Base-by-base conservation (phyloP, 2,888 invertebrate genomes). In the Drosophila crucigera region DNA sequence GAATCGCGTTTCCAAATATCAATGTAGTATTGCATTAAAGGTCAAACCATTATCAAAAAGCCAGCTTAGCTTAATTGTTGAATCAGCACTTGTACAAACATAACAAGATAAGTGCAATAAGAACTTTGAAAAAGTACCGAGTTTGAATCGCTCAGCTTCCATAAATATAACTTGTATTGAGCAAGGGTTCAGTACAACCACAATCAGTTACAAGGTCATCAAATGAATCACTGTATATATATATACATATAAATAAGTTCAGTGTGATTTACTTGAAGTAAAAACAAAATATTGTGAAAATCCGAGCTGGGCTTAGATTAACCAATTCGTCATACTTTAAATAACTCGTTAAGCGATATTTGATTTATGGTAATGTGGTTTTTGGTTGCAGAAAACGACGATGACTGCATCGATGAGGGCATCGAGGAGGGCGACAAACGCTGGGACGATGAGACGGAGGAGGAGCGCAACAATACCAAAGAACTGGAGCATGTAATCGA, bases 381-480 rank as follows among this genome's bases (percentile, higher is more conserved):
- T 31, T 60, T 64, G 19, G 19, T 91, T 91, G 16, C 94, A 91
- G 96, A 96, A 93, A 96, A 95, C 16, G 96, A 98, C 90, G 97
- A 98, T 93, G 98, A 98, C 94, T 98, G 97, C 75, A 98, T 98
- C 91, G 98, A 98, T 94, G 94, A 97, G 83, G 98, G 98, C 94
- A 97, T 97, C 3, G 96, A 96, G 70, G 96, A 96, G 88, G 95
- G 95, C 83, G 96, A 95, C 83, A 93, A 93, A 74, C 92, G 92
- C 80, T 92, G 92, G 92, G 95, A 95, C 82, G 95, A 95, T 77
- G 93, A 93, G 68, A 95, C 95, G 86, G 95, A 95, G 80, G 95
- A 95, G 81, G 92, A 91, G 80, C 88, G 88, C 80, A 91, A 91
- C 84, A 92, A 93, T 91, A 93, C 93, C 92, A 93, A 94, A 93